Evolutionary conservation across 2,113 vertebrate genomes (phyloP).

Genomic region (Oreotrochilus melanogaster): DNA sequence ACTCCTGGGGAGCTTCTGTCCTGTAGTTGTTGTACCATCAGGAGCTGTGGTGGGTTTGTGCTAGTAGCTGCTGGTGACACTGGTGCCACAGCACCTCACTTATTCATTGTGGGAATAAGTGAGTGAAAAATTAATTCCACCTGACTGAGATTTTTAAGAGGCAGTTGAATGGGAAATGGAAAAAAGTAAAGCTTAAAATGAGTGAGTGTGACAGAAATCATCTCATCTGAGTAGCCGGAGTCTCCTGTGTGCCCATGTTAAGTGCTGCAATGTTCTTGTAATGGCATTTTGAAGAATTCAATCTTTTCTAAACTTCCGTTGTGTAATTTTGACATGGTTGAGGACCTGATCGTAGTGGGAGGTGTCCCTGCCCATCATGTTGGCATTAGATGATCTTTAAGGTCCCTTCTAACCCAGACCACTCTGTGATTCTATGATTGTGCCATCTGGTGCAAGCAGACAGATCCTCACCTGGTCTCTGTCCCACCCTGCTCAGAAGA

Average conservation of each 20-base stretch:
- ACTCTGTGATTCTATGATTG: too few relatives aligned
- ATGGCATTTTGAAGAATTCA: neutral
- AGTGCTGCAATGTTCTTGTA: neutral
- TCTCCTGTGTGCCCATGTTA: neutral
- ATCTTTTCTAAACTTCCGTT: neutral
- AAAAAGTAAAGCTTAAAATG: neutral
- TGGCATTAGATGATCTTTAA: too few relatives aligned
- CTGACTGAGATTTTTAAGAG: neutral
- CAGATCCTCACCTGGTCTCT: neutral
- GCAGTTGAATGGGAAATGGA: neutral
- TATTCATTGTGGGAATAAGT: neutral
- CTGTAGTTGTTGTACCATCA: too few relatives aligned
- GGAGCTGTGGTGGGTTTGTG: neutral
- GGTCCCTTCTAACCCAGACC: too few relatives aligned
- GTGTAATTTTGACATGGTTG: neutral
- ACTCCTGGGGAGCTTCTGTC: too few relatives aligned
- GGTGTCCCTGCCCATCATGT: too few relatives aligned
- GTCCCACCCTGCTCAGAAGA: neutral
- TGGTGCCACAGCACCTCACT: fast-evolving
- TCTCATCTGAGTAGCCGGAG: neutral
- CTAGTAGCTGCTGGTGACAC: neutral
- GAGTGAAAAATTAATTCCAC: neutral
- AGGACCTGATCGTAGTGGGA: neutral
- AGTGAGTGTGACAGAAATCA: fast-evolving
- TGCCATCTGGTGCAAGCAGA: neutral